These are phyloP conservation scores for Gastracanthus pulcherrimus DNA, from an alignment of 2,888 invertebrate genomes.

Conservation along the genomic window DNA sequence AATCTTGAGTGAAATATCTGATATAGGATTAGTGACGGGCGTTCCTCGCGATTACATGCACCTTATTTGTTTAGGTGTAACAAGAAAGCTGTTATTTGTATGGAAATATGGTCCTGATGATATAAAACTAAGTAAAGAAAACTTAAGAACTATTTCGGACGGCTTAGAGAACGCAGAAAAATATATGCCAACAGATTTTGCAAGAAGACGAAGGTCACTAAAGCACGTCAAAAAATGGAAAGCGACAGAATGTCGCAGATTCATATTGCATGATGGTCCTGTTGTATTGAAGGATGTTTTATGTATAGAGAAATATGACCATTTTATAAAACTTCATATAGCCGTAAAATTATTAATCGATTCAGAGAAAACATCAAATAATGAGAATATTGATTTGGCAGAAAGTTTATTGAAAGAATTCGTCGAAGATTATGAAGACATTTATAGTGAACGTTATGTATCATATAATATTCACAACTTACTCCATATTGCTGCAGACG, in stretches of 20 bases:
- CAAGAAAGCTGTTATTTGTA: neutral
- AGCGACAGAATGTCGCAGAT: neutral
- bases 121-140: no score
- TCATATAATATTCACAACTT: constrained; percentile 48
- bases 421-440: constrained; percentile 25
- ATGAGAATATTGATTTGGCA: constrained; percentile 6
- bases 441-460: constrained; percentile 44
- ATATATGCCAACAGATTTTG: neutral
- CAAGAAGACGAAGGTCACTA: neutral
- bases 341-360: neutral
- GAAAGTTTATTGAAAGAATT: constrained; percentile 41
- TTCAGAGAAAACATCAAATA: neutral
- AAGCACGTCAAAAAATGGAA: neutral
- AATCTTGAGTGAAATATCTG: no score
- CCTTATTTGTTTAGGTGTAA: neutral
- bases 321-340: neutral
- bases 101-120: no score
- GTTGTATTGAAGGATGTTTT: neutral
- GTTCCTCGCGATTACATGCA: neutral
- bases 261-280: neutral
- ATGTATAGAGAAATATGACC: neutral
- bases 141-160: no score
- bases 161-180: neutral
- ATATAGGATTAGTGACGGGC: neutral
- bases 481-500: constrained; percentile 51